phyloP scores from a whole-genome alignment of 2,797 vertebrate species.

The Podarcis lilfordi region DNA sequence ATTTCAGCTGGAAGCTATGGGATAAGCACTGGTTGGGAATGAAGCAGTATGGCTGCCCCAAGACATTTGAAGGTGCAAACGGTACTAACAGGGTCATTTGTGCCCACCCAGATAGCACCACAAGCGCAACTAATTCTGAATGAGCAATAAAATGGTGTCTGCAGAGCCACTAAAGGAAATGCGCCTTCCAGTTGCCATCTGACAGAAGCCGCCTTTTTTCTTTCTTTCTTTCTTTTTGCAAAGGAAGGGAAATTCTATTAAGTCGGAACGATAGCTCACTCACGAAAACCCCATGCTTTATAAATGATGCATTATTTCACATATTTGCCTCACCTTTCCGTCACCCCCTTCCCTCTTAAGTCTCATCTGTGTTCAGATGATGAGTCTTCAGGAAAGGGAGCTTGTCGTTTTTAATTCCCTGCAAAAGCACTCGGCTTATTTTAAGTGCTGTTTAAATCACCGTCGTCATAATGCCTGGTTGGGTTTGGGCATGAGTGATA shows the following conservation, averaged over 20 bases:
- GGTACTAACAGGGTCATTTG: too few relatives aligned
- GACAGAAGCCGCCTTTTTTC: background rate
- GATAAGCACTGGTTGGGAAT: too few relatives aligned
- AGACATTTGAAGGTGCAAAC: too few relatives aligned
- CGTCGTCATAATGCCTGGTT: background rate
- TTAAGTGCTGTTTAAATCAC: background rate
- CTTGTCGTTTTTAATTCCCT: background rate
- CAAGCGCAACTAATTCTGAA: too few relatives aligned
- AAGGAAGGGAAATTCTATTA: background rate
- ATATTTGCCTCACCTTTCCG: background rate
- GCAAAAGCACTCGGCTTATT: background rate
- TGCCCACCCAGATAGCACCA: too few relatives aligned
- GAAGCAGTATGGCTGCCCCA: too few relatives aligned
- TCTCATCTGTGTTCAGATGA: background rate
- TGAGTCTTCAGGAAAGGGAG: background rate
- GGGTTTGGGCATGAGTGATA: constrained; percentile 1
- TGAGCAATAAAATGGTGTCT: too few relatives aligned
- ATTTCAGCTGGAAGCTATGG: too few relatives aligned
- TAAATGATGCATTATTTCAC: background rate
- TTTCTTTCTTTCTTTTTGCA: background rate
- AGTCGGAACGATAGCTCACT: background rate
- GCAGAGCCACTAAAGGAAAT: background rate
- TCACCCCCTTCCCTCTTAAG: background rate
- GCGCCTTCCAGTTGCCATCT: background rate
- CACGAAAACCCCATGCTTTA: background rate